Evolutionary conservation across 2,113 vertebrate genomes (phyloP).

Genomic region (Spizaetus ornatus): DNA sequence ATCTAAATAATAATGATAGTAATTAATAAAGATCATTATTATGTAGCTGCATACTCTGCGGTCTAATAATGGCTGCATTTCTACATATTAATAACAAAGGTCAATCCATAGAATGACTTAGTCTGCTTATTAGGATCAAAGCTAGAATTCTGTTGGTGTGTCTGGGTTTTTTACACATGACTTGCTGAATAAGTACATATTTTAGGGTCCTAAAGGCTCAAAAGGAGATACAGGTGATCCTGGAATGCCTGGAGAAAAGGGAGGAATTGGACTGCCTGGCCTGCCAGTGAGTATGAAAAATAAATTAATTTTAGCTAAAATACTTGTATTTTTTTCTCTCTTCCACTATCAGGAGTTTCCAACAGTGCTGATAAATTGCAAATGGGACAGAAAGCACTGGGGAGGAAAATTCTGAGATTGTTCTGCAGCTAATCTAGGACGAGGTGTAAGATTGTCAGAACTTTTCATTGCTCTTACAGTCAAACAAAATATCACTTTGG

Average conservation of each 20-base stretch:
- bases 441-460: neutral
- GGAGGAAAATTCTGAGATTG: neutral
- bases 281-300: conserved; percentile 83
- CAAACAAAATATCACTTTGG: neutral
- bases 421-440: neutral
- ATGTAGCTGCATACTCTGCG: neutral
- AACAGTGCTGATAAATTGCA: neutral
- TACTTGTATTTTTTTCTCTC: neutral
- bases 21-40: neutral
- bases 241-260: conserved; percentile 90
- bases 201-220: conserved; percentile 92
- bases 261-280: conserved; percentile 88
- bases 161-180: neutral
- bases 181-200: neutral
- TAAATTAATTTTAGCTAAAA: neutral
- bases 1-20: neutral
- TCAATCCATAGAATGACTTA: neutral
- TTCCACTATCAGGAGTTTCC: neutral
- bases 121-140: neutral
- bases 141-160: neutral
- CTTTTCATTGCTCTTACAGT: neutral
- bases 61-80: neutral
- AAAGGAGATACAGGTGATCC: conserved; percentile 92
- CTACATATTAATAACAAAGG: neutral
- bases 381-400: neutral